These are phyloP conservation scores for Zaprionus bogoriensis DNA, from an alignment of 2,888 invertebrate species.

Conservation along the genomic window DNA sequence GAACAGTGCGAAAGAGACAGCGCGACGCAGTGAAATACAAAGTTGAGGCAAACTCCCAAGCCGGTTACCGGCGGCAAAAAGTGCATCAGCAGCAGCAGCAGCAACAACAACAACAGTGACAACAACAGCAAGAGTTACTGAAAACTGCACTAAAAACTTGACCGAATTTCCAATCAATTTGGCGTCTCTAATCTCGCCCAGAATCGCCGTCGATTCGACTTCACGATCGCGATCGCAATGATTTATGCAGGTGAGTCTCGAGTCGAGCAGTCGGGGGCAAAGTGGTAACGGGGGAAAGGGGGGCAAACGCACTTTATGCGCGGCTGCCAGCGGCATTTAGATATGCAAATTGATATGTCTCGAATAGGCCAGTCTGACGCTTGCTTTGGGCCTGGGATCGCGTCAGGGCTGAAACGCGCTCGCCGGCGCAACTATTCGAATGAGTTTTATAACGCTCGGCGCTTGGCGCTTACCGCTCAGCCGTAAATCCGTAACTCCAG, in stretches of 20 bases:
- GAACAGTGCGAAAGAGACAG: slow-evolving; percentile 29
- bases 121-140: slow-evolving; percentile 8
- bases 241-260: slow-evolving; percentile 73
- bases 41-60: slow-evolving; percentile 51
- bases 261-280: no score
- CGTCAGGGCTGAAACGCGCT: slow-evolving; percentile 30
- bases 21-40: slow-evolving; percentile 14
- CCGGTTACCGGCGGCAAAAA: slow-evolving; percentile 49
- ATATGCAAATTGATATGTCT: slow-evolving; percentile 55
- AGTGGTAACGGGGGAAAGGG: no score
- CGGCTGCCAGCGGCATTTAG: slow-evolving; percentile 39
- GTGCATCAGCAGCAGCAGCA: slow-evolving; percentile 6
- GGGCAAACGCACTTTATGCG: neutral
- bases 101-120: slow-evolving; percentile 16
- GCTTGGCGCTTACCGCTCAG: slow-evolving; percentile 30
- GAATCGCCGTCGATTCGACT: slow-evolving; percentile 43
- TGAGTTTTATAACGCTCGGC: slow-evolving; percentile 7
- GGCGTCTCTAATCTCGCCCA: slow-evolving; percentile 64
- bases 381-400: slow-evolving; percentile 21
- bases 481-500: slow-evolving; percentile 48
- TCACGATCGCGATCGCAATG: slow-evolving; percentile 56
- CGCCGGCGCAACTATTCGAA: slow-evolving; percentile 38
- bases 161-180: slow-evolving; percentile 67
- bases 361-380: slow-evolving; percentile 22
- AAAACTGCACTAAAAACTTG: slow-evolving; percentile 53